Base-by-base conservation (phyloP, 1,140 invertebrate genomes). In the Leptinotarsa lineolata region DNA sequence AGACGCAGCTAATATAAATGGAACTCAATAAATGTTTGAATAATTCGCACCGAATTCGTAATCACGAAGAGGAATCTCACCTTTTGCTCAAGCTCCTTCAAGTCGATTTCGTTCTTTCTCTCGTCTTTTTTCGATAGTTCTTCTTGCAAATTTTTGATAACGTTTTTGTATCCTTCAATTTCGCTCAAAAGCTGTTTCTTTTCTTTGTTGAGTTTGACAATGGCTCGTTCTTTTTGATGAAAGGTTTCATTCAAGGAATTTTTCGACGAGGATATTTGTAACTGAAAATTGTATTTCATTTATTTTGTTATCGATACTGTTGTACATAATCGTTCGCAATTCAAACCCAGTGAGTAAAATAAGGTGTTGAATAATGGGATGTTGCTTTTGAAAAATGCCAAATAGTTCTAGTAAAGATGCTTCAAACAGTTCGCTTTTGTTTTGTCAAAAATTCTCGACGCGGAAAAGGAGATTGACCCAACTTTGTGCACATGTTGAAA, bases 121-220 rank as follows among this genome's bases (percentile, higher is more conserved):
- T 67, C 58, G 8, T 44, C 69, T 68, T 58, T 70, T 61, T 64
- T 30, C 16, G 11, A 60, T 45, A 46, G 39, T 39, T 63, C 20
- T 12, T 68, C 48, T 45, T 13, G 39, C 39, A 65, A 46, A 44
- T 59, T 65, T 20, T 75, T 65, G 18, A 72, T 65, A 20, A 73
- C 22, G 13, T 6, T 44, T 71, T 76, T 76, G 60, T 76, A 76
- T 46, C 71, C 65, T 39, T 71, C 59, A 16, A 76, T 69, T 72
- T 76, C 58, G 16, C 24, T 18, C 2, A 45, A 11, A 8, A 71
- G 39, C 21, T 39, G 22, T 11, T 63, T 63, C 60, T 71, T 71
- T 15, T 71, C 69, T 8, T 58, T 61, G 44, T 71, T 21, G 22
- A 71, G 24, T 71, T 71, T 71, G 16, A 8, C 61, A 18, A 71